Conservation (phyloP, 2,888 invertebrate genomes). For the Drosophila anceps region DNA sequence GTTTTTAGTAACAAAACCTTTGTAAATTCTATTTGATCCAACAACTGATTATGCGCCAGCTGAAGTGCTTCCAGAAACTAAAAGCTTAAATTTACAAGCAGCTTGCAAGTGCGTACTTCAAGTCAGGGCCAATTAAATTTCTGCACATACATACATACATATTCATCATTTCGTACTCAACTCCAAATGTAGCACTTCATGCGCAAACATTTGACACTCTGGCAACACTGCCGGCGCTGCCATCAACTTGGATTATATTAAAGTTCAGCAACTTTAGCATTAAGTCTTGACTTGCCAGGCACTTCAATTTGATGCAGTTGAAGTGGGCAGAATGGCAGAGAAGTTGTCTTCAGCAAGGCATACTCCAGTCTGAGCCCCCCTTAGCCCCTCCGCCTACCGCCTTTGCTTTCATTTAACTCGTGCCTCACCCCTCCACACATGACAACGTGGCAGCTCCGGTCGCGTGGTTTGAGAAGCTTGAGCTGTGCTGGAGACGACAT, state of each 20-base stretch:
- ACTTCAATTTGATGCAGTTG: constrained; percentile 18
- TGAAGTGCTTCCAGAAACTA: neutral
- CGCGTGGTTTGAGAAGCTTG: constrained; percentile 6
- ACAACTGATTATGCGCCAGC: neutral
- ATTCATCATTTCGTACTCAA: neutral
- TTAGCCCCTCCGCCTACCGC: neutral
- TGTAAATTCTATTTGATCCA: neutral
- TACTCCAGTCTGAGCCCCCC: neutral
- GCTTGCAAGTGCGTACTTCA: neutral
- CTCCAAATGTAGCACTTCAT: neutral
- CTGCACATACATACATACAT: neutral
- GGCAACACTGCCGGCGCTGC: constrained; percentile 21
- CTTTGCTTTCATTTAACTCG: neutral
- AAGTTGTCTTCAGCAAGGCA: neutral
- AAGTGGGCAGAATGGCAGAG: neutral
- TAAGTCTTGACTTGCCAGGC: constrained; percentile 6
- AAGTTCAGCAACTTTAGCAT: constrained; percentile 3
- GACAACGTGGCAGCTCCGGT: constrained; percentile 30
- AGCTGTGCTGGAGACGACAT: constrained; percentile 61
- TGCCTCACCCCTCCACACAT: neutral
- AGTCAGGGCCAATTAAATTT: constrained; percentile 9
- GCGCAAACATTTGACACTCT: constrained; percentile 3
- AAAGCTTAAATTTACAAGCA: neutral
- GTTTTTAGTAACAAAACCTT: neutral
- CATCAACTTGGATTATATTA: neutral